Evolutionary conservation across 2,888 invertebrate genomes (phyloP), one percentile per base, ranked within the genome.

Genomic region (Lapara coniferarum): DNA sequence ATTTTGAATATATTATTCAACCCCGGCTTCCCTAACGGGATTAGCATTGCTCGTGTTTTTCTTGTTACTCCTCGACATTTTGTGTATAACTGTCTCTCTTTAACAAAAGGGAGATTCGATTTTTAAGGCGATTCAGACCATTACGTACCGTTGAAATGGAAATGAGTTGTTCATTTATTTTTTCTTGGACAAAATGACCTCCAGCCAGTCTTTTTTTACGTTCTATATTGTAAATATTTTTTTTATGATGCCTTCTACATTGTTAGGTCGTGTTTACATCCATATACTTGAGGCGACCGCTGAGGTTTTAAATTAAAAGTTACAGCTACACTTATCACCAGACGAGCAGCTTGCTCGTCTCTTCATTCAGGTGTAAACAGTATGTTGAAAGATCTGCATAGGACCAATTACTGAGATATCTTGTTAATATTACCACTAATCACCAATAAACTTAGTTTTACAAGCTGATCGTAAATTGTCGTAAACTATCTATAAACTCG

Each of bases 1-100:
- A 63, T 63, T 63, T 63, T 63, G 46, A 63, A 63, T 63, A 49
- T 46, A 63, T 63, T 63, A 63, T 63, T 63, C 63, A 49, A 49
- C 49, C 59, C 49, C 19, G 19, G 19, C 7, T 10, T 46, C 63
- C 46, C 49, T 49, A 59, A 16, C 5, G 46, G 63, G 19, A 63
- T 63, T 63, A 63, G 63, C 46, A 37, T 57, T 57, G 7, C 19
- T 19, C 46, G 5, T 16, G 10, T 46, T 10, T 19, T 25, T 19
- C 49, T 63, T 14, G 13, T 63, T 19, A 12, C 63, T 46, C 49
- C 5, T 19, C 63, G 2, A 10, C 16, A 49, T 49, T 63, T 19
- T 16, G 46, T 13, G 2, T 49, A 12, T 19, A 8, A 19, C 46
- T 16, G 13, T 63, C 63, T 49, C 49, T 63, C 13, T 63, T 19